These are phyloP conservation scores for Todiramphus chloris DNA, from an alignment of 2,113 vertebrate species.

Conservation along the genomic window DNA sequence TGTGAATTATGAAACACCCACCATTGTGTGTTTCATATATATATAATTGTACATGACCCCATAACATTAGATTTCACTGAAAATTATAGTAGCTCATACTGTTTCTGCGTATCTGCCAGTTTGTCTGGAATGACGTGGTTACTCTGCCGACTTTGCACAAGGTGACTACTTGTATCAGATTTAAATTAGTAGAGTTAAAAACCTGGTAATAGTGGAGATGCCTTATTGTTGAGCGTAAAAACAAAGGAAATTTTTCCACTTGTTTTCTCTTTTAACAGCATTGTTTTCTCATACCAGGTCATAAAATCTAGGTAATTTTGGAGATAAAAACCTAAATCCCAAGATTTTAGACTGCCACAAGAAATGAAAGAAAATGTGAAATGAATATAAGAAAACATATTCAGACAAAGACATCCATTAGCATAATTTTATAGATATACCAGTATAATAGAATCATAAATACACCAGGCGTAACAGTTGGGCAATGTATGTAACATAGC, in stretches of 20 bases:
- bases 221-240: not conserved
- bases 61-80: not conserved
- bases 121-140: not conserved
- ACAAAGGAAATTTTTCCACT: not conserved
- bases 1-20: not conserved
- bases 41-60: not conserved
- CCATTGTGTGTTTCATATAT: not conserved
- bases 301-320: not conserved
- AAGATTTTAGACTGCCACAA: not conserved
- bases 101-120: not conserved
- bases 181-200: not conserved
- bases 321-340: not conserved
- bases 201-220: not conserved
- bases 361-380: not conserved
- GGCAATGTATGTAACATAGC: not conserved
- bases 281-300: not conserved
- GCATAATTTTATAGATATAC: not conserved
- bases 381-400: not conserved
- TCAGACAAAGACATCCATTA: not conserved
- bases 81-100: not conserved
- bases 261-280: not conserved
- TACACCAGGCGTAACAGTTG: not conserved
- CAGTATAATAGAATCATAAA: not conserved
- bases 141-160: not conserved
- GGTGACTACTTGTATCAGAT: not conserved